Conservation (phyloP, 2,113 vertebrate genomes). For the Tachycineta bicolor region DNA sequence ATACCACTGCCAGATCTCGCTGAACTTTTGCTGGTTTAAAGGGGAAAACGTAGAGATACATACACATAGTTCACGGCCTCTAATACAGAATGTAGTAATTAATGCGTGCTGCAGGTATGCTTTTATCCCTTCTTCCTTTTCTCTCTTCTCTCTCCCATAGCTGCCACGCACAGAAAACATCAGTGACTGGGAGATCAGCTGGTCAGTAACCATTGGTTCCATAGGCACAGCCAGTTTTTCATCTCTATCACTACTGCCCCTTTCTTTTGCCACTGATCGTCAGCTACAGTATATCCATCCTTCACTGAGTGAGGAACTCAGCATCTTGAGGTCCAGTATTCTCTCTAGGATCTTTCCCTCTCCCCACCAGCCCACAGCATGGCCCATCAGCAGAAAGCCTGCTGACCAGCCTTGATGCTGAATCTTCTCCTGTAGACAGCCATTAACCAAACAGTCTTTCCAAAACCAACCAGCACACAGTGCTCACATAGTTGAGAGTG, state of each 20-base stretch:
- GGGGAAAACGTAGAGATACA: neutral
- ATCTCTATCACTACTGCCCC: neutral
- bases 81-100: neutral
- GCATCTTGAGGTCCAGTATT: neutral
- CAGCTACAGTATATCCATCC: neutral
- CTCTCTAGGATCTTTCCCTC: neutral
- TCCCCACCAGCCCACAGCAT: neutral
- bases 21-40: neutral
- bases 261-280: neutral
- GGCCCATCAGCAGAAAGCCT: neutral
- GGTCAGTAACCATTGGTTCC: neutral
- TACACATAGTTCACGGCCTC: neutral
- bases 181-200: neutral
- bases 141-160: neutral
- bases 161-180: neutral
- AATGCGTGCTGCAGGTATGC: neutral
- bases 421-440: neutral
- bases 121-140: neutral
- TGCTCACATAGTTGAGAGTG: neutral
- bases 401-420: neutral
- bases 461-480: neutral
- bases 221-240: neutral
- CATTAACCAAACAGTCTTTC: neutral
- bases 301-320: neutral
- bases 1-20: neutral